Conservation (phyloP, 1,140 invertebrate genomes). For the Achatina immaculata region DNA sequence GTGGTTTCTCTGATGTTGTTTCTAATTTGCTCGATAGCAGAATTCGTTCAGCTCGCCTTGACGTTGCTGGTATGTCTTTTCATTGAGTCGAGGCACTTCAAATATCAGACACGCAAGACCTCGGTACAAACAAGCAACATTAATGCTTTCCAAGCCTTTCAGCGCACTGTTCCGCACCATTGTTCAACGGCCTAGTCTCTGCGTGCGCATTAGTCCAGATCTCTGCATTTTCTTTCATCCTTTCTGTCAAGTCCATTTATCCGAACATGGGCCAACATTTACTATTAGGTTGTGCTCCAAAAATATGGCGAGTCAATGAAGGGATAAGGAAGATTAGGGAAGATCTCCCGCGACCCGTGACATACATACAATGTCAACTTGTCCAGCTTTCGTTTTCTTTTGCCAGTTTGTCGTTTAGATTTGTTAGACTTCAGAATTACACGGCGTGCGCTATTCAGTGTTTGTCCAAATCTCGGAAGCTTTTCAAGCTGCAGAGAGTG, state of each 20-base stretch:
- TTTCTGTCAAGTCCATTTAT: neutral
- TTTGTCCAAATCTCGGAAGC: neutral
- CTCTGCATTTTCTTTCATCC: neutral
- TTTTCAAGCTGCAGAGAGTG: neutral
- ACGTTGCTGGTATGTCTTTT: no score
- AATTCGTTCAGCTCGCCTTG: no score
- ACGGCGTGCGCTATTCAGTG: neutral
- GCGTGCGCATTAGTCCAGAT: slow-evolving; percentile 1
- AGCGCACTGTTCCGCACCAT: neutral
- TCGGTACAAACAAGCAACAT: neutral
- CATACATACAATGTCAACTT: neutral
- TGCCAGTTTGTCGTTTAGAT: neutral
- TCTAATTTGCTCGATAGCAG: no score
- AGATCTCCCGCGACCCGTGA: neutral
- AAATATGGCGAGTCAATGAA: neutral
- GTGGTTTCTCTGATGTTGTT: no score
- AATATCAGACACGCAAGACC: neutral
- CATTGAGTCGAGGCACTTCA: neutral
- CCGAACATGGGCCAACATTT: neutral
- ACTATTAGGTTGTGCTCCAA: neutral
- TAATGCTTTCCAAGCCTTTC: neutral
- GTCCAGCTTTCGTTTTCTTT: neutral
- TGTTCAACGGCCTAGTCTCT: neutral
- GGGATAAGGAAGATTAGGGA: neutral
- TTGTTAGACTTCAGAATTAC: neutral